Percentiles rank a stretch among this genome's conserved stretches.
These are phyloP conservation scores for Micrastur ruficollis DNA, from an alignment of 2,797 vertebrate species.

Conservation along the genomic window DNA sequence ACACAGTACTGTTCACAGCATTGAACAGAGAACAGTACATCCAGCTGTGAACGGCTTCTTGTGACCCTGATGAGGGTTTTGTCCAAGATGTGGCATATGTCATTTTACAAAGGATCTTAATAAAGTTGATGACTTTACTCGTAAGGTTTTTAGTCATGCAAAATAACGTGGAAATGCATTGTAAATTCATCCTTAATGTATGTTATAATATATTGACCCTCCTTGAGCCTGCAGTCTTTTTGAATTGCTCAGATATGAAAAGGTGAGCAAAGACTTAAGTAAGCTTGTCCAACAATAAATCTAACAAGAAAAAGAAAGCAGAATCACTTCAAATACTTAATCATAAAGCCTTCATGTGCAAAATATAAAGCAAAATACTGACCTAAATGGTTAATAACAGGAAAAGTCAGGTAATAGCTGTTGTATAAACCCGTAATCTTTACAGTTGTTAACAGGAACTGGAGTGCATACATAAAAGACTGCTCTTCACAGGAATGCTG, in stretches of 20 bases:
- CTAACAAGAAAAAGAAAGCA: neutral
- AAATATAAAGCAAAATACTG: constrained; percentile 19
- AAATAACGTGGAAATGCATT: neutral
- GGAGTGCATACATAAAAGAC: neutral
- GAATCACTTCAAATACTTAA: neutral
- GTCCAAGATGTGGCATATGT: neutral
- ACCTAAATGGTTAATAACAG: constrained; percentile 41
- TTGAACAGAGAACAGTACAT: neutral
- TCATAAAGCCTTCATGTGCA: neutral
- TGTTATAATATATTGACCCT: neutral
- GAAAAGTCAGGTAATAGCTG: constrained; percentile 35
- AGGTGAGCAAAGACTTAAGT: neutral
- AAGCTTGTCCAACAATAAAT: neutral
- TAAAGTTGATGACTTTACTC: neutral
- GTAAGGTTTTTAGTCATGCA: neutral
- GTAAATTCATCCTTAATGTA: neutral
- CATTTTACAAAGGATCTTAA: neutral
- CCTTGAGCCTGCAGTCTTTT: neutral
- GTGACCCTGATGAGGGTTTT: neutral
- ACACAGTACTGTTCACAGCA: neutral
- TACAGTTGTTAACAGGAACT: constrained; percentile 42
- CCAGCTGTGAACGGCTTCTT: neutral
- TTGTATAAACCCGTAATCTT: constrained; percentile 50
- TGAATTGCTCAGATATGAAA: neutral
- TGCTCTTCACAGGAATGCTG: neutral